Evolutionary conservation across 2,113 vertebrate species (phyloP), one percentile per base, ranked within the genome.

Genomic region (Microcebus jonahi): DNA sequence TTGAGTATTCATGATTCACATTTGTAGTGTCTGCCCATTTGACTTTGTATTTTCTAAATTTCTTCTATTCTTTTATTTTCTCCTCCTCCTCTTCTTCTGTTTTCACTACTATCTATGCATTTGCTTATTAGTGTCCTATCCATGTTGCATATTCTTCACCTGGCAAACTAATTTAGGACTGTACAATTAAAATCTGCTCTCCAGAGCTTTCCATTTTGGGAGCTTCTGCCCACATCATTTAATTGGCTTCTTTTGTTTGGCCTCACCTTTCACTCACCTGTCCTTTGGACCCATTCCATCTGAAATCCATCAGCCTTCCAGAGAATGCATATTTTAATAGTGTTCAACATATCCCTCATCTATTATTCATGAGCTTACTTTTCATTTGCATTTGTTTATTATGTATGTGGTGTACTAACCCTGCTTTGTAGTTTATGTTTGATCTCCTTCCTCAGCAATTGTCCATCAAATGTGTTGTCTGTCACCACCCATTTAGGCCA

Each of bases 341-440:
- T 31, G 53, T 82, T 96, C 80, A 92, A 79, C 59, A 55, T 65
- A 31, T 71, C 20, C 13, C 67, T 91, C 53, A 92, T 97, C 70
- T 61, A 82, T 97, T 96, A 97, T 96, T 95, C 71, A 96, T 96
- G 67, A 92, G 21, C 31, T 68, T 42, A 12, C 95, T 87, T 97
- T 93, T 92, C 23, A 94, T 97, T 90, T 76, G 36, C 75, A 76
- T 96, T 83, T 76, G 59, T 81, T 96, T 96, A 92, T 96, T 88
- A 91, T 90, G 76, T 88, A 91, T 93, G 73, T 36, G 20, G 76
- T 81, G 23, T 61, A 18, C 36, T 70, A 84, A 55, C 63, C 18
- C 80, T 77, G 25, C 95, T 94, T 90, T 96, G 84, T 88, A 70
- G 90, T 87, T 80, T 9, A 13, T 20, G 77, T 90, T 95, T 97